Percentiles rank a stretch among this genome's conserved stretches.
Conservation (phyloP, 2,797 vertebrate genomes). For the Peromyscus aztecus region DNA sequence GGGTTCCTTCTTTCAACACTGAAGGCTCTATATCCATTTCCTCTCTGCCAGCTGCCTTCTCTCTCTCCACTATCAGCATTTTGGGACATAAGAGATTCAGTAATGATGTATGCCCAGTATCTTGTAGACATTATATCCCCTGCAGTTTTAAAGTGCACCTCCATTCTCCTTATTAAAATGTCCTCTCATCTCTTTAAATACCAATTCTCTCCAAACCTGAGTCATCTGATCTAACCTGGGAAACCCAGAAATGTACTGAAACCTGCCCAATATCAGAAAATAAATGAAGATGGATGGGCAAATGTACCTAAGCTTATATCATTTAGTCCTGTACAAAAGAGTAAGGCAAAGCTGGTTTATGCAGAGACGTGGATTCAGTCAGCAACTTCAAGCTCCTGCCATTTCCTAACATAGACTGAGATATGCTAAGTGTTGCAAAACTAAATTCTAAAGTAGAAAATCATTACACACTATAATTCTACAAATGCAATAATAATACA, state of each 20-base stretch:
- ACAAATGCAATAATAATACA: background rate
- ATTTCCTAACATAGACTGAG: background rate
- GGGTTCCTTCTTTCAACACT: conserved; percentile 37
- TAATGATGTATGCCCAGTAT: conserved; percentile 38
- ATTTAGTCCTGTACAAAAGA: conserved; percentile 1
- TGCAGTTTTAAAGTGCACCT: conserved; percentile 62
- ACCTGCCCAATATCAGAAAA: background rate
- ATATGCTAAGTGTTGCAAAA: background rate
- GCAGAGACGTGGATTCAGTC: background rate
- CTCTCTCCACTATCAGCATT: conserved; percentile 67
- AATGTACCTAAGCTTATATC: background rate
- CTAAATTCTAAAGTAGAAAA: background rate
- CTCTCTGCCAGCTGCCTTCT: conserved; percentile 73
- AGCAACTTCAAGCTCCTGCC: background rate
- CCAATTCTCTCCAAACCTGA: background rate
- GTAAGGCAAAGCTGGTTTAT: background rate
- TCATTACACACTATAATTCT: background rate
- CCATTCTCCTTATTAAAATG: conserved; percentile 38
- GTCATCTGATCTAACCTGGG: conserved; percentile 4
- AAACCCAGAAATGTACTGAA: background rate
- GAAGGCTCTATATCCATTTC: conserved; percentile 18
- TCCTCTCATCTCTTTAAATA: conserved; percentile 15
- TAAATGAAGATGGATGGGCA: background rate
- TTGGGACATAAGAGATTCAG: conserved; percentile 63
- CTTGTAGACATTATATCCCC: conserved; percentile 49